A percentile compares a stretch with the other conserved stretches of the same genome.
Conservation (phyloP, 1,140 invertebrate genomes). For the Drosophila pruinosa region DNA sequence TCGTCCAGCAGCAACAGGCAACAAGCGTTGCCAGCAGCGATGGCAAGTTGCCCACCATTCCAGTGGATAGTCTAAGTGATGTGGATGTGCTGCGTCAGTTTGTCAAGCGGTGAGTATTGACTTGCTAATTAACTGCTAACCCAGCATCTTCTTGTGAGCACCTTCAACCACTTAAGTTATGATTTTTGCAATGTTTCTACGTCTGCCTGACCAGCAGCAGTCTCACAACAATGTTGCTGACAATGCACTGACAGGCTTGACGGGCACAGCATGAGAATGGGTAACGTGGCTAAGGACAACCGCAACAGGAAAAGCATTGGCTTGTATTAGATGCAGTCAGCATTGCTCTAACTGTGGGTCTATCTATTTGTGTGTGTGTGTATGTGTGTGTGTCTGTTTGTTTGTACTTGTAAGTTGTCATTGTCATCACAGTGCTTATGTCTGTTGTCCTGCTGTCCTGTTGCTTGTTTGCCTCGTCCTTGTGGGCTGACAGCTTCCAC, state of each 20-base stretch:
- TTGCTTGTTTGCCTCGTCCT: constrained; percentile 71
- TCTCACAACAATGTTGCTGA: constrained; percentile 51
- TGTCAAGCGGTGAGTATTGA: constrained; percentile 83
- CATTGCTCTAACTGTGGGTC: background rate
- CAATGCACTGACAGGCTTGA: constrained; percentile 69
- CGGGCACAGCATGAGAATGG: constrained; percentile 32
- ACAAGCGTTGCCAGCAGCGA: constrained; percentile 19
- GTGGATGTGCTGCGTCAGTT: constrained; percentile 87
- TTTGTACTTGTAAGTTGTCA: constrained; percentile 64
- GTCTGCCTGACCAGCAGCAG: constrained; percentile 28
- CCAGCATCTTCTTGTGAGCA: background rate
- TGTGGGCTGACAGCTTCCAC: constrained; percentile 65
- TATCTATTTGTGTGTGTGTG: background rate
- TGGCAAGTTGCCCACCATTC: constrained; percentile 85
- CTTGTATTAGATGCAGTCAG: constrained; percentile 55
- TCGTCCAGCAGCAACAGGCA: constrained; percentile 76
- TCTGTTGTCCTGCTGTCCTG: constrained; percentile 11
- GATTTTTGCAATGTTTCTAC: constrained; percentile 25
- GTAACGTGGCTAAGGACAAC: constrained; percentile 50
- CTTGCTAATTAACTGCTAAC: constrained; percentile 44
- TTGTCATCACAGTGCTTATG: constrained; percentile 55
- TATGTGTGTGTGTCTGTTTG: constrained; percentile 20
- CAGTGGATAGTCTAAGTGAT: constrained; percentile 87
- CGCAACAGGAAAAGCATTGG: constrained; percentile 59
- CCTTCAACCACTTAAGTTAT: constrained; percentile 32